These are phyloP conservation scores for Euplexia lucipara DNA, from an alignment of 2,888 invertebrate genomes.

Conservation along the genomic window DNA sequence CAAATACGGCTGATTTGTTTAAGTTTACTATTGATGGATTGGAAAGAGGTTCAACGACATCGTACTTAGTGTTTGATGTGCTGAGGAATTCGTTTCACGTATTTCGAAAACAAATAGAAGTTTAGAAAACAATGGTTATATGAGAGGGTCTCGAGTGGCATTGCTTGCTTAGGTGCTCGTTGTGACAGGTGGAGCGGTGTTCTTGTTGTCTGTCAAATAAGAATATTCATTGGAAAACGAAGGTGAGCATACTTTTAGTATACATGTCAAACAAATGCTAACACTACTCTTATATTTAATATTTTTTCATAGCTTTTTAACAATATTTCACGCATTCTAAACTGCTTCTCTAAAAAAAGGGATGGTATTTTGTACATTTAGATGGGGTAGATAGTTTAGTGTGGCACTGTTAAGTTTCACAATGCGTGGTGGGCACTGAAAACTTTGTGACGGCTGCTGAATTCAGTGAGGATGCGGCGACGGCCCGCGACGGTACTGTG, in stretches of 20 bases:
- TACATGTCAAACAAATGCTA: conserved; percentile 57
- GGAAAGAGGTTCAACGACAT: conserved; percentile 81
- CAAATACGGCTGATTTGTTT: conserved; percentile 83
- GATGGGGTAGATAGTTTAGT: conserved; percentile 65
- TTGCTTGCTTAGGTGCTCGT: conserved; percentile 86
- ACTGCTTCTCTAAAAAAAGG: conserved; percentile 51
- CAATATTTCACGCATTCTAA: conserved; percentile 49
- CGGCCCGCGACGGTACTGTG: conserved; percentile 83
- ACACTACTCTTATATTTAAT: conserved; percentile 42
- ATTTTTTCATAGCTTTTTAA: conserved; percentile 62
- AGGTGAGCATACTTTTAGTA: conserved; percentile 76
- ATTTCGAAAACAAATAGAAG: conserved; percentile 86
- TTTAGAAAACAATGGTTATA: conserved; percentile 85
- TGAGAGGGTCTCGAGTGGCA: conserved; percentile 76
- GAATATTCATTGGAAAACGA: conserved; percentile 73
- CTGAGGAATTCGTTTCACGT: conserved; percentile 87
- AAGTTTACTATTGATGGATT: conserved; percentile 86
- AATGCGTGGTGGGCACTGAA: conserved; percentile 74
- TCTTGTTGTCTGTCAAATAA: conserved; percentile 76
- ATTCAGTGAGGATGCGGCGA: conserved; percentile 83
- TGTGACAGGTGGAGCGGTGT: conserved; percentile 82
- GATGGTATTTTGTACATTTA: conserved; percentile 53
- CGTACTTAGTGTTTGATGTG: conserved; percentile 82
- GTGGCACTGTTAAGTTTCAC: conserved; percentile 70
- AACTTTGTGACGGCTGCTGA: conserved; percentile 77